Evolutionary conservation across 2,888 invertebrate genomes (phyloP).

Genomic region (Allolobophora icterica): DNA sequence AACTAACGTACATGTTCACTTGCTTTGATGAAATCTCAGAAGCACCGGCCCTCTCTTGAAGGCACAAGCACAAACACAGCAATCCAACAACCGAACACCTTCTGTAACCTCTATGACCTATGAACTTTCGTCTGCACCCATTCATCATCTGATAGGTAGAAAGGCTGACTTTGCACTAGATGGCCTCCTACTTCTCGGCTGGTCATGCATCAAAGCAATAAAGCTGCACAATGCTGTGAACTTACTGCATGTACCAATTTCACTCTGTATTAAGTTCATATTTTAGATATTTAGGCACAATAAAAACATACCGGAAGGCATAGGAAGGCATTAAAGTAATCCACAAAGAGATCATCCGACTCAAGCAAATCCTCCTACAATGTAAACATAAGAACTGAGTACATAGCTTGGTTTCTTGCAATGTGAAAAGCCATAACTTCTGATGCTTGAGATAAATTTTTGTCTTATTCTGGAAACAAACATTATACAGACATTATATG

Average conservation of each 20-base stretch:
- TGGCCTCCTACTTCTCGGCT: not conserved
- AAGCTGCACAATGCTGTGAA: not conserved
- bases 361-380: conserved; percentile 23
- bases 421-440: not conserved
- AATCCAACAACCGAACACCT: not conserved
- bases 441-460: not conserved
- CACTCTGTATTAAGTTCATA: not conserved
- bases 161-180: not conserved
- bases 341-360: conserved; percentile 18
- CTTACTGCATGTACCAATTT: not conserved
- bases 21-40: not conserved
- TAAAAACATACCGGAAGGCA: not conserved
- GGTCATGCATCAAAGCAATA: not conserved
- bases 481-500: no score
- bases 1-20: not conserved
- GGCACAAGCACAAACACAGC: not conserved
- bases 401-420: not conserved
- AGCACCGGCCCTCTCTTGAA: not conserved
- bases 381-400: not conserved
- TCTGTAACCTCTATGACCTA: not conserved
- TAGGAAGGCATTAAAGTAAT: conserved; percentile 20
- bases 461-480: not conserved
- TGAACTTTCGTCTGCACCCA: not conserved
- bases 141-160: not conserved
- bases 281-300: not conserved